Evolutionary conservation across 2,888 invertebrate genomes (phyloP), one percentile per base, ranked within the genome.

Genomic region (Pasiphila rectangulata): DNA sequence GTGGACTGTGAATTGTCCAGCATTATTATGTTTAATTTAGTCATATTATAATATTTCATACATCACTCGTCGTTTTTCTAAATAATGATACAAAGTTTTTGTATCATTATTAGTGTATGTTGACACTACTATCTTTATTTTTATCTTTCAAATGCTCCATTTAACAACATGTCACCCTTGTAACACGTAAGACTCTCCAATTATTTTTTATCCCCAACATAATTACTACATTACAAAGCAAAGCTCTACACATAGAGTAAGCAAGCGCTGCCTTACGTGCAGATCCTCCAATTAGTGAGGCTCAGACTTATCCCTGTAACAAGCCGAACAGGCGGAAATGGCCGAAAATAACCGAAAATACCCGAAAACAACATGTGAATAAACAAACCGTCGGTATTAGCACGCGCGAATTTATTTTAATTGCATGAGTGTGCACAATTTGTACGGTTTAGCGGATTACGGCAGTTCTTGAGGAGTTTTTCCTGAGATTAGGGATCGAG

Each of bases 301-400:
- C 79, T 83, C 79, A 75, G 68, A 54, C 61, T 79, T 79, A 83
- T 77, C 83, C 77, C 51, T 57, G 71, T 66, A 76, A 76, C 79
- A 79, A 73, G 78, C 74, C 60, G 70, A 69, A 79, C 76, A 32
- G 3, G 6, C 21, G 21, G 21, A 21, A 4, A 78, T 79, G 78
- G 75, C 63, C 15, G 16, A 20, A 15, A 36, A 37, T 13, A 6
- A 9, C 32, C 32, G 32, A 32, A 30, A 30, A 16, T 13, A n/a
- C 30, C 30, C 30, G 30, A 47, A 42, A 70, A 68, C 75, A 72
- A 66, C 69, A 72, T 67, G 76, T 69, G 75, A 72, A 73, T 72
- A 46, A 44, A 46, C 43, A 37, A 45, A 47, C 37, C 25, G 49
- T 49, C 56, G 24, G 67, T 75, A 68, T 75, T 73, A 72, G 61